Evolutionary conservation across 2,888 invertebrate species (phyloP), one percentile per base, ranked within the genome.

Genomic region (Clanis bilineata): DNA sequence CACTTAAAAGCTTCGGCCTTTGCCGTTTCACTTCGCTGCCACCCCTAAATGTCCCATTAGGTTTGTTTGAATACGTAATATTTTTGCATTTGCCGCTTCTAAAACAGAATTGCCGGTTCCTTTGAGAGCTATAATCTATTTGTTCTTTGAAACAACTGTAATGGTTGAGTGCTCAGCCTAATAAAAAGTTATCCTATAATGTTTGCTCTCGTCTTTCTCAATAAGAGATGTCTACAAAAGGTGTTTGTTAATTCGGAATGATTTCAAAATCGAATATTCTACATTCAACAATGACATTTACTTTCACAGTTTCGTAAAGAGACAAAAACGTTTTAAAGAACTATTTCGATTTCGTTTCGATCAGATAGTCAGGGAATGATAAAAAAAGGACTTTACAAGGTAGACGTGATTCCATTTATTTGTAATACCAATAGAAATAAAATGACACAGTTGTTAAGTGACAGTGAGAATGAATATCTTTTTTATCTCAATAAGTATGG

Each of bases 1-100:
- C 92, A 92, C 90, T 92, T 92, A 92, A 92, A 92, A 92, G 92
- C 92, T 90, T 90, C 92, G 92, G 88, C 90, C 90, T 92, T 92
- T 91, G 90, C 91, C 89, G 89, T 92, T 92, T 92, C 90, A 90
- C 90, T 89, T 88, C 85, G 86, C 86, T 91, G 90, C 86, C 92
- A 91, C 90, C 92, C 92, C 90, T 92, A 92, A 92, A 92, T 92
- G 92, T 91, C 91, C 92, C 88, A 92, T 92, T 92, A 92, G 91
- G 85, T 90, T 83, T 92, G 92, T 92, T 92, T 92, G 92, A 92
- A 92, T 92, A 91, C 92, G 90, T 92, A 92, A 92, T 92, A 92
- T 91, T 92, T 91, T 92, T 91, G 90, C 90, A 90, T 91, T 91
- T 89, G 91, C 88, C 85, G 83, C 89, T 89, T 79, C 85, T 85